phyloP scores from a whole-genome alignment of 1,140 invertebrate species.

The Lucilia cuprina region DNA sequence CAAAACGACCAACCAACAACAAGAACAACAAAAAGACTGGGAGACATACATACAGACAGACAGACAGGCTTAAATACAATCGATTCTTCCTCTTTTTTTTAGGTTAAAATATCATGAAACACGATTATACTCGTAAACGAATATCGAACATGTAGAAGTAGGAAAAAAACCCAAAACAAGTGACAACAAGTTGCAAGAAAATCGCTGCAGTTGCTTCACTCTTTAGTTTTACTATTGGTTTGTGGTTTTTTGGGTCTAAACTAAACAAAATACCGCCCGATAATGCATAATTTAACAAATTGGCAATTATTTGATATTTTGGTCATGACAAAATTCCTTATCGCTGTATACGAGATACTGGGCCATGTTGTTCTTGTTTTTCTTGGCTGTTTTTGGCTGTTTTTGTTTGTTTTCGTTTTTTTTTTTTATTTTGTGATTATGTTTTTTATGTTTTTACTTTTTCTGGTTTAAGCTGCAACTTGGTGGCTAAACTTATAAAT shows the following conservation, averaged over 20 bases:
- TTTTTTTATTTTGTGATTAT: background rate
- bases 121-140: slow-evolving; percentile 10
- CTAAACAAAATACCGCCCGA: slow-evolving; percentile 33
- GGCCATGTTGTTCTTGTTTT: slow-evolving; percentile 9
- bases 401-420: background rate
- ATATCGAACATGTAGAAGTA: background rate
- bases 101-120: slow-evolving; percentile 21
- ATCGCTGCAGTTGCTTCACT: slow-evolving; percentile 7
- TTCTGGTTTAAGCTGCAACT: background rate
- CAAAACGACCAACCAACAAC: slow-evolving; percentile 19
- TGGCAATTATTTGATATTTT: slow-evolving; percentile 35
- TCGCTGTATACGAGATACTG: slow-evolving; percentile 30
- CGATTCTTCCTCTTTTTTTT: background rate
- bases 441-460: background rate
- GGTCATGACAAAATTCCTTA: slow-evolving; percentile 35
- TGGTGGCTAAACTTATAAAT: background rate
- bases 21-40: background rate
- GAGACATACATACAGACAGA: background rate
- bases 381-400: background rate
- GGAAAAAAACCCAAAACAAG: background rate
- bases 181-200: background rate
- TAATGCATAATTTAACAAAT: slow-evolving; percentile 35
- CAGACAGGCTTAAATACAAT: background rate
- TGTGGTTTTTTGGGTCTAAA: slow-evolving; percentile 4
- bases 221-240: background rate